A percentile compares a stretch with the other conserved stretches of the same genome.
Conservation (phyloP, 2,797 vertebrate species). For the Chaenodraco wilsoni region DNA sequence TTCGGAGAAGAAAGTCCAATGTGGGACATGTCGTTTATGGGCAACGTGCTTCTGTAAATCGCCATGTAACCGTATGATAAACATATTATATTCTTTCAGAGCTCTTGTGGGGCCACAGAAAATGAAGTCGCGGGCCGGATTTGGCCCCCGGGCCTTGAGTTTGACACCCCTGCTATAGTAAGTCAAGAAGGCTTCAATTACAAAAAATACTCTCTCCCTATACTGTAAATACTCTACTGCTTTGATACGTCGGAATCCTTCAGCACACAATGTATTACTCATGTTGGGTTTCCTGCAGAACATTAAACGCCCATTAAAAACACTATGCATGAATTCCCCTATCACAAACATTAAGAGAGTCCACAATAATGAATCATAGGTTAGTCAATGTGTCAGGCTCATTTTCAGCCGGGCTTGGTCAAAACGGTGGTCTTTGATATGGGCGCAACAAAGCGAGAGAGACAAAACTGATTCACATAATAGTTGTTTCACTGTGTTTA, state of each 20-base stretch:
- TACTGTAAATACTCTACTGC: constrained; percentile 5
- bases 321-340: constrained; percentile 53
- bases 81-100: too few species aligned
- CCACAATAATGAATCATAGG: constrained; percentile 65
- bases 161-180: background rate
- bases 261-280: constrained; percentile 26
- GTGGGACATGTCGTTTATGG: too few species aligned
- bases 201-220: constrained; percentile 21
- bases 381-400: constrained; percentile 53
- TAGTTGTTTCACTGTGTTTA: constrained; percentile 26
- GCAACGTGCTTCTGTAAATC: too few species aligned
- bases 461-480: constrained; percentile 19
- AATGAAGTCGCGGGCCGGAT: too few species aligned
- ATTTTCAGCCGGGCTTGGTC: constrained; percentile 16
- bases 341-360: constrained; percentile 47
- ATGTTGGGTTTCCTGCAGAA: constrained; percentile 42
- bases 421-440: constrained; percentile 20
- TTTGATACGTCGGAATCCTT: constrained; percentile 36
- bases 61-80: too few species aligned
- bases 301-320: constrained; percentile 63
- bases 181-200: background rate
- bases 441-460: constrained; percentile 5
- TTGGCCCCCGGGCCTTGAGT: too few species aligned
- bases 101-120: too few species aligned
- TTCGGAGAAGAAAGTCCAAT: too few species aligned